A percentile compares a stretch with the other conserved stretches of the same genome.
phyloP scores from a whole-genome alignment of 2,888 invertebrate genomes.

The Branchinecta sandiegonensis region DNA sequence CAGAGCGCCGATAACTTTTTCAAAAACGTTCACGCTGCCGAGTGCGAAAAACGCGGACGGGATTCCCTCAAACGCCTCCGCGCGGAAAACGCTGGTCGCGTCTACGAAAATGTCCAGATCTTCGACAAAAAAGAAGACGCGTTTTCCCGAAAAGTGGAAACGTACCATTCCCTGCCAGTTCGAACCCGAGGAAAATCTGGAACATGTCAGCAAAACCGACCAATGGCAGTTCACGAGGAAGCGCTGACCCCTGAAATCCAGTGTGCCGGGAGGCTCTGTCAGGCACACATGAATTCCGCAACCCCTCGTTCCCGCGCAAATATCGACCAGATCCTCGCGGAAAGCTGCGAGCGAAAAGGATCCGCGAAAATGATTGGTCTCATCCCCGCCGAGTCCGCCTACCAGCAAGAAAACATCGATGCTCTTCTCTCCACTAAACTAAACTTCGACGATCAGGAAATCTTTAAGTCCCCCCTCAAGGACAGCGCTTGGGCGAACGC shows the following conservation, averaged over 20 bases:
- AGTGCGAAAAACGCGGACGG: conserved; percentile 42
- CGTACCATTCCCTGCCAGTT: background rate
- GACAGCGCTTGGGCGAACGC: background rate
- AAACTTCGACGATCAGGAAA: background rate
- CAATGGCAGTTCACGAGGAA: background rate
- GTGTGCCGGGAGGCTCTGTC: background rate
- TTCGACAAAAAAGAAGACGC: conserved; percentile 42
- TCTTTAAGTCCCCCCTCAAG: background rate
- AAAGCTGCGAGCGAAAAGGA: background rate
- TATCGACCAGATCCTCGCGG: background rate
- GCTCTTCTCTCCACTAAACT: background rate
- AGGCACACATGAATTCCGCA: background rate
- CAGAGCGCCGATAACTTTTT: conserved; percentile 44
- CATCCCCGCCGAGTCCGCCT: background rate
- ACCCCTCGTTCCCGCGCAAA: background rate
- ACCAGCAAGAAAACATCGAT: background rate
- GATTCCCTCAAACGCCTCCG: conserved; percentile 56
- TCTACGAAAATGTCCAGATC: conserved; percentile 58
- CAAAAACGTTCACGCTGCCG: conserved; percentile 29
- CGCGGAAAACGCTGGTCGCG: conserved; percentile 62
- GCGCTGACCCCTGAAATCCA: background rate
- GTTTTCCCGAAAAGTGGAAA: conserved; percentile 7
- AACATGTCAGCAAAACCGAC: background rate
- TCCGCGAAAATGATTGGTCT: background rate
- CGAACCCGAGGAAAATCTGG: conserved; percentile 1